Evolutionary conservation across 2,113 vertebrate genomes (phyloP).

Genomic region (Coturnix japonica): DNA sequence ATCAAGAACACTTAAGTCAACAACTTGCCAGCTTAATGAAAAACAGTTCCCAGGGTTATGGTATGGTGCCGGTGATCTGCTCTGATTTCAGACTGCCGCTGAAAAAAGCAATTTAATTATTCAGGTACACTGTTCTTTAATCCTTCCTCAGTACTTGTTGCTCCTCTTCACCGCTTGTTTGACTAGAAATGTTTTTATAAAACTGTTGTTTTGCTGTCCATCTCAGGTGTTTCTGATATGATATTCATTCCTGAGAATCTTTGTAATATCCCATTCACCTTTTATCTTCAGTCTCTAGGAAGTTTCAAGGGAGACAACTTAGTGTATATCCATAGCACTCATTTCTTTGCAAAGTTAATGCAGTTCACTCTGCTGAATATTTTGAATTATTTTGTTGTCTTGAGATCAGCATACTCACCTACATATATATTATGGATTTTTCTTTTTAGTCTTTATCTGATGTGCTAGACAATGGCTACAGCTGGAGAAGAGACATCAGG

Average conservation of each 20-base stretch:
- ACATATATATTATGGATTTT: neutral
- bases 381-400: neutral
- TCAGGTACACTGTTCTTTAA: neutral
- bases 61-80: fast-evolving
- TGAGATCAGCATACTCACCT: neutral
- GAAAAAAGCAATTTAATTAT: neutral
- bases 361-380: neutral
- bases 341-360: neutral
- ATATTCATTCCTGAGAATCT: neutral
- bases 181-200: neutral
- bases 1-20: neutral
- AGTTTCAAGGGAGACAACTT: neutral
- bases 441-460: neutral
- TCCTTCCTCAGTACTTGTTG: neutral
- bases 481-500: neutral
- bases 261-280: neutral
- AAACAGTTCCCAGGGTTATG: neutral
- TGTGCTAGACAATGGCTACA: neutral
- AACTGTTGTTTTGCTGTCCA: neutral
- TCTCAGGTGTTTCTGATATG: neutral
- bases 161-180: neutral
- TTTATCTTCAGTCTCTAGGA: neutral
- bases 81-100: neutral
- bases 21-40: neutral
- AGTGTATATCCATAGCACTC: neutral